Evolutionary conservation across 2,113 vertebrate species (phyloP), one percentile per base, ranked within the genome.

Genomic region (Sisor rabdophorus): DNA sequence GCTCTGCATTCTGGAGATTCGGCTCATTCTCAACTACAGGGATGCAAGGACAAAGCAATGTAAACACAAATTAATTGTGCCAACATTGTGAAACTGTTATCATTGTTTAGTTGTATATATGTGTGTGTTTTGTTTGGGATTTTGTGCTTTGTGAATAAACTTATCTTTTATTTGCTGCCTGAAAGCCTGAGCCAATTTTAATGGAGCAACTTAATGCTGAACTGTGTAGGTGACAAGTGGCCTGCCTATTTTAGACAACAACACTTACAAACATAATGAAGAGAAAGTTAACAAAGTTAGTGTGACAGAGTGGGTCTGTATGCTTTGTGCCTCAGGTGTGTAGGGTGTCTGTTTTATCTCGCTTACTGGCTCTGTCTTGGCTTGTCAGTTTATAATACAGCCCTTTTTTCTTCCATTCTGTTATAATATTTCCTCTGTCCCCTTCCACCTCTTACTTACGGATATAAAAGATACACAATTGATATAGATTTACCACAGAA

Each of bases 151-250:
- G 22, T 11, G 60, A 59, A 63, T 67, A 52, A 75, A 82, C 67
- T 82, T n/a, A 64, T 19, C 48, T 78, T 75, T 28, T 40, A 78
- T 71, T 65, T 2, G 4, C 22, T 44, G 67, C 68, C 47, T 36
- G 65, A 81, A 67, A 71, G 76, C 56, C 73, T 53, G 26, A 20
- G 28, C 48, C 48, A 64, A 77, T 60, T 60, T 10, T 77, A 73
- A 77, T 60, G 30, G 30, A 52, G 40, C 64, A 63, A 22, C 24
- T 76, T 76, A 16, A 67, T n/a, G 50, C 60, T 32, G 70, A 77
- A 69, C 74, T 17, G 19, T 73, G 69, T 81, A 76, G 69, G 79
- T 68, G 69, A 77, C 19, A 67, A 80, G 59, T 76, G 63, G 58
- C 70, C 13, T 28, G 10, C 19, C 60, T 44, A 22, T 68, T 75